A percentile compares a stretch with the other conserved stretches of the same genome.
phyloP scores from a whole-genome alignment of 2,888 invertebrate species.

The Chaetoderma sp. region DNA sequence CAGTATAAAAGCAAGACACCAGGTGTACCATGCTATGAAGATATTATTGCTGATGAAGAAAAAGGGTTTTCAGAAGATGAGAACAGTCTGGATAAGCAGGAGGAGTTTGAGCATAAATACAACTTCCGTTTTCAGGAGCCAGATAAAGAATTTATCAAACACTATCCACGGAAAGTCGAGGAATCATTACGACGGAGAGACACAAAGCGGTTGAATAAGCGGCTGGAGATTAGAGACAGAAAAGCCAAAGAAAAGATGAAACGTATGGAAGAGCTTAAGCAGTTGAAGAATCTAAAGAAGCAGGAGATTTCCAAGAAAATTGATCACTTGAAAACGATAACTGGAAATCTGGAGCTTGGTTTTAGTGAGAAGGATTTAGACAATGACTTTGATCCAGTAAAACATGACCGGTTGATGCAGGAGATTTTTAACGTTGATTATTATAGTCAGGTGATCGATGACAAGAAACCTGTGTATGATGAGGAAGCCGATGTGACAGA shows the following conservation, averaged over 20 bases:
- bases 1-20: slow-evolving; percentile 72
- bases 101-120: slow-evolving; percentile 92
- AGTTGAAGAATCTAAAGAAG: slow-evolving; percentile 86
- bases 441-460: slow-evolving; percentile 79
- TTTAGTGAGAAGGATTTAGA: slow-evolving; percentile 86
- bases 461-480: slow-evolving; percentile 85
- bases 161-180: slow-evolving; percentile 90
- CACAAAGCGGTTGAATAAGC: slow-evolving; percentile 82
- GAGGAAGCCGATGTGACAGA: slow-evolving; percentile 27
- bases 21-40: not conserved
- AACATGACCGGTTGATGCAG: slow-evolving; percentile 87
- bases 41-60: slow-evolving; percentile 68
- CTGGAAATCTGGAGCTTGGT: slow-evolving; percentile 82
- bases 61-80: slow-evolving; percentile 78
- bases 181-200: slow-evolving; percentile 85
- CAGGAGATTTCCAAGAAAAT: slow-evolving; percentile 93
- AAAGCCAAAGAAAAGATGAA: slow-evolving; percentile 74
- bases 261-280: slow-evolving; percentile 88
- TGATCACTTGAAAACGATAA: slow-evolving; percentile 85
- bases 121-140: slow-evolving; percentile 98
- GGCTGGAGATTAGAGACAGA: slow-evolving; percentile 75
- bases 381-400: slow-evolving; percentile 82
- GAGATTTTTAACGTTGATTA: slow-evolving; percentile 86
- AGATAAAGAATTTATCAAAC: slow-evolving; percentile 88
- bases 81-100: slow-evolving; percentile 81